Conservation (phyloP, 2,888 invertebrate genomes). For the Laspeyria flexula region DNA sequence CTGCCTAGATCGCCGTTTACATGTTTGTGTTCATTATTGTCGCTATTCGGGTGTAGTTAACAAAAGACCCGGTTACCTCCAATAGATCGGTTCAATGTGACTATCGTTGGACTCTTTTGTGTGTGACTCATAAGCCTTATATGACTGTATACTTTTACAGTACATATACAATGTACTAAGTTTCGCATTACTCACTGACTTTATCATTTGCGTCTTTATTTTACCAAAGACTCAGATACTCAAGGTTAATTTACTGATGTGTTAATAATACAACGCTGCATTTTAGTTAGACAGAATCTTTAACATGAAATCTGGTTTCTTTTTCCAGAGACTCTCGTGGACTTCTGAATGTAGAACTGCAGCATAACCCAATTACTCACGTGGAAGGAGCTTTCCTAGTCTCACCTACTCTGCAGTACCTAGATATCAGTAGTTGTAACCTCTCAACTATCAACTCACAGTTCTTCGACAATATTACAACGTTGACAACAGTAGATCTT, state of each 20-base stretch:
- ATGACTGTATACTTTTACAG: background rate
- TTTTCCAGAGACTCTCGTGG: conserved; percentile 88
- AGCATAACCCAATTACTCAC: conserved; percentile 87
- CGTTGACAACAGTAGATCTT: conserved; percentile 89
- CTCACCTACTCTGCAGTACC: conserved; percentile 88
- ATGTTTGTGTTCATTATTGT: conserved; percentile 41
- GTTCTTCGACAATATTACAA: conserved; percentile 89
- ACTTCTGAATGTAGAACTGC: conserved; percentile 89
- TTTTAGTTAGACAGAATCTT: no score
- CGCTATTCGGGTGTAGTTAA: conserved; percentile 6
- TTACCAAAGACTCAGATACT: no score
- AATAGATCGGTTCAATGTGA: conserved; percentile 17
- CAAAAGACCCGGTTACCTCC: conserved; percentile 26
- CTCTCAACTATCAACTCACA: conserved; percentile 85
- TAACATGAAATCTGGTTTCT: conserved; percentile 2
- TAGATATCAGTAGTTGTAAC: conserved; percentile 89
- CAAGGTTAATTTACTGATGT: no score
- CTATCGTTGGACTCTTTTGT: background rate
- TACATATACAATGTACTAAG: no score
- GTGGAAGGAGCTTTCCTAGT: conserved; percentile 88
- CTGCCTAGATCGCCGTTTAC: conserved; percentile 50
- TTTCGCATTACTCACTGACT: no score
- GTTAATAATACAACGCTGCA: no score
- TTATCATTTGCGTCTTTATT: no score
- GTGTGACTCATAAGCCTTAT: background rate